A percentile compares a stretch with the other conserved stretches of the same genome.
Conservation (phyloP, 2,797 vertebrate species). For the Nothura maculosa region DNA sequence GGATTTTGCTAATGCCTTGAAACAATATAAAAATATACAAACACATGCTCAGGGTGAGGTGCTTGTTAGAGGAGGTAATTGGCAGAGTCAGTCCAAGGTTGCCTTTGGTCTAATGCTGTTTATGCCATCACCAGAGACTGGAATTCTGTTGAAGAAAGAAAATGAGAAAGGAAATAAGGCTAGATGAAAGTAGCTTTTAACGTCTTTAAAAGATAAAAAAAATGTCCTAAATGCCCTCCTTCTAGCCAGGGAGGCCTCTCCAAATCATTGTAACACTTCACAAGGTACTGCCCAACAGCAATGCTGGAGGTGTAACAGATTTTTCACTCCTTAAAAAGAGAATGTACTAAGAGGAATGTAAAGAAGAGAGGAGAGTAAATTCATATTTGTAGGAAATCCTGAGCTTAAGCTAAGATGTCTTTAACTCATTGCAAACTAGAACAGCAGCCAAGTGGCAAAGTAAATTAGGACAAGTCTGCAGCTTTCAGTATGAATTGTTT, state of each 20-base stretch:
- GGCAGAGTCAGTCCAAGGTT: constrained; percentile 56
- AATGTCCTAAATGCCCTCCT: background rate
- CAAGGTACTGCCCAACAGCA: constrained; percentile 57
- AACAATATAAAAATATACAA: constrained; percentile 75
- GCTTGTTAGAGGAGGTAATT: constrained; percentile 68
- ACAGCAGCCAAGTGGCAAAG: background rate
- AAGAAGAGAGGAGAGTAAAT: background rate
- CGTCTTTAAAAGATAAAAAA: constrained; percentile 20
- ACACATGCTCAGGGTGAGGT: constrained; percentile 60
- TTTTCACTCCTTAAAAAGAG: constrained; percentile 57
- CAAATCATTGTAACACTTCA: constrained; percentile 23
- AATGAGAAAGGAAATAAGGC: constrained; percentile 20
- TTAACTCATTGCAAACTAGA: constrained; percentile 10
- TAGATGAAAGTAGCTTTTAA: background rate
- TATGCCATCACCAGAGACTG: constrained; percentile 71
- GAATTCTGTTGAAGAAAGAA: constrained; percentile 73
- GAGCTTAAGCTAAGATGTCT: constrained; percentile 25
- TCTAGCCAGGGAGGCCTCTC: constrained; percentile 17
- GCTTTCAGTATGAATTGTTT: background rate
- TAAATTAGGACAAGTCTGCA: background rate
- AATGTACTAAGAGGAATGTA: constrained; percentile 18
- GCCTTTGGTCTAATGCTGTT: constrained; percentile 54
- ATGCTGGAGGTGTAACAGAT: constrained; percentile 59
- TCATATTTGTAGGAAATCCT: constrained; percentile 48
- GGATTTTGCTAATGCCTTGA: constrained; percentile 30